Base-by-base conservation (phyloP, 2,113 vertebrate genomes). In the Cepphus grylle region DNA sequence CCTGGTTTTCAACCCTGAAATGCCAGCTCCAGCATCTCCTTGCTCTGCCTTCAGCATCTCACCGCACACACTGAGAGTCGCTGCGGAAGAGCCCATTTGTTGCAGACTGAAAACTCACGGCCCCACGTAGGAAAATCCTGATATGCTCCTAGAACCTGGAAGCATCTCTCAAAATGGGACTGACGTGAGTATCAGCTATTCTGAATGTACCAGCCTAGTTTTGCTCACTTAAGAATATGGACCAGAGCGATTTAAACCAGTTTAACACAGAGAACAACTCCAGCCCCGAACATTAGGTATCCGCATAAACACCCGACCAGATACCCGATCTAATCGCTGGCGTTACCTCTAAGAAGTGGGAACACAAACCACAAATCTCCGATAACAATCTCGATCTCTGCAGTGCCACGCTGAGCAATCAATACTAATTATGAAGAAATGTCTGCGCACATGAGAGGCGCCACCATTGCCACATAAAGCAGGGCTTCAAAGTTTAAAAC, bases 401-500 rank as follows among this genome's bases (percentile, higher is more conserved):
- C 81, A 82, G 58, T 47, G 74, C 71, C 93, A 88, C 0, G 0
- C 88, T 70, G 50, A 97, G 90, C 42, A 65, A 96, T 91, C 94
- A 91, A 91, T 96, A 94, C 61, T 22, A 88, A 82, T 89, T 58
- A 94, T 34, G 74, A 91, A 95, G 91, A 93, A 87, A 85, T 70
- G 85, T 36, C 81, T 59, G 79, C 36, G 59, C 21, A 27, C 50
- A 91, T 0, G 15, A 94, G 80, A 96, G 95, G 86, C 32, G 1
- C 95, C 89, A 71, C 91, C 88, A 63, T 80, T 90, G 93, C 93
- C 95, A 90, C 84, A 87, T 27, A 49, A 62, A 93, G 71, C 53
- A 73, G 74, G 38, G 89, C 89, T 97, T 96, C 84, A 92, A 97
- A 96, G 93, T 94, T 94, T 69, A 15, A 88, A 86, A 73, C 73